Conservation (phyloP, 2,113 vertebrate genomes). For the Todiramphus saurophagus region DNA sequence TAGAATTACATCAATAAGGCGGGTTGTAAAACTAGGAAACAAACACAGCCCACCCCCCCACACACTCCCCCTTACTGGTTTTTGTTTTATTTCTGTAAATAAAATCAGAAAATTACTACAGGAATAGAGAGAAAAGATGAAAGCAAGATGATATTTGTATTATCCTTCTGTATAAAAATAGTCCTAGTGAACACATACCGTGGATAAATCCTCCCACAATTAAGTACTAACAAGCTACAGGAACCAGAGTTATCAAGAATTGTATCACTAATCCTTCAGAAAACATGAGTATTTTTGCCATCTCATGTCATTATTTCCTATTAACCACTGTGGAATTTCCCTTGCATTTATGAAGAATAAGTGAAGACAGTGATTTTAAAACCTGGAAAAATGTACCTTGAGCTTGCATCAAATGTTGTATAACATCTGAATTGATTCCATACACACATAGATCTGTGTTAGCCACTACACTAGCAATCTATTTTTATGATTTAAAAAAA, state of each 20-base stretch:
- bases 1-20: neutral
- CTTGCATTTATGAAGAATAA: neutral
- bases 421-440: neutral
- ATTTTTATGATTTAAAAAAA: neutral
- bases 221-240: neutral
- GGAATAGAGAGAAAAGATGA: neutral
- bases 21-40: neutral
- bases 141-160: neutral
- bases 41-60: neutral
- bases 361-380: neutral
- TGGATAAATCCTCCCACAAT: neutral
- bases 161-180: neutral
- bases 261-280: neutral
- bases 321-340: neutral
- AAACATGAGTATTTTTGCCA: neutral
- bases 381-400: neutral
- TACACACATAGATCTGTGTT: neutral
- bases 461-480: neutral
- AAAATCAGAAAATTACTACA: neutral
- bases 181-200: neutral
- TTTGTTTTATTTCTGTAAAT: neutral
- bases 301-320: neutral
- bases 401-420: neutral
- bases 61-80: neutral
- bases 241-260: neutral